A percentile compares a stretch with the other conserved stretches of the same genome.
phyloP scores from a whole-genome alignment of 2,888 invertebrate genomes.

The Harpalus rubripes region DNA sequence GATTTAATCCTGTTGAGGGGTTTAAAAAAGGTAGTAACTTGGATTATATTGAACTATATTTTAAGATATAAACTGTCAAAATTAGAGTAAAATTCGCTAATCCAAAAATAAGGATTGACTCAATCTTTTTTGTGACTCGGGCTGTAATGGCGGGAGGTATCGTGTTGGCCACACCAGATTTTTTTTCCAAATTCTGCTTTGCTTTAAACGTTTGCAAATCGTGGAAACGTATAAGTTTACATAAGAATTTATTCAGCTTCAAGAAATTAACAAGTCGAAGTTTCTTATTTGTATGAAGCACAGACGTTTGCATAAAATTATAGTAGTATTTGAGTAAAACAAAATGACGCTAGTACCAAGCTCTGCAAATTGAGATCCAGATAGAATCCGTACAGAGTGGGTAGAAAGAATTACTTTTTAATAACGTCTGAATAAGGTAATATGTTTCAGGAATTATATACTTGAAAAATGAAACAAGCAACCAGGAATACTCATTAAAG shows the following conservation, averaged over 20 bases:
- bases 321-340: neutral
- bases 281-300: neutral
- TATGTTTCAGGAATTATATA: neutral
- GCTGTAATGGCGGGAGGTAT: too few species aligned
- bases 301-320: neutral
- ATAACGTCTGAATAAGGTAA: neutral
- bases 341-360: neutral
- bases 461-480: neutral
- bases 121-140: too few species aligned
- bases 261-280: neutral
- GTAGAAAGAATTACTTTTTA: neutral
- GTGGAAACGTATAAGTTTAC: neutral
- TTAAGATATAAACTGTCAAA: too few species aligned
- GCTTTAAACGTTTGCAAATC: too few species aligned
- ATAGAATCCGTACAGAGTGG: neutral
- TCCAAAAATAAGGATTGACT: too few species aligned
- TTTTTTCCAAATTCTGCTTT: too few species aligned
- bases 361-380: neutral
- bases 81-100: too few species aligned
- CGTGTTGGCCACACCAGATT: too few species aligned
- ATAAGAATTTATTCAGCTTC: neutral
- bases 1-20: too few species aligned
- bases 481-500: neutral
- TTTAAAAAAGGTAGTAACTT: too few species aligned
- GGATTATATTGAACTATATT: too few species aligned